Base-by-base conservation (phyloP, 2,797 vertebrate species). In the Tenualosa thibaudeaui region DNA sequence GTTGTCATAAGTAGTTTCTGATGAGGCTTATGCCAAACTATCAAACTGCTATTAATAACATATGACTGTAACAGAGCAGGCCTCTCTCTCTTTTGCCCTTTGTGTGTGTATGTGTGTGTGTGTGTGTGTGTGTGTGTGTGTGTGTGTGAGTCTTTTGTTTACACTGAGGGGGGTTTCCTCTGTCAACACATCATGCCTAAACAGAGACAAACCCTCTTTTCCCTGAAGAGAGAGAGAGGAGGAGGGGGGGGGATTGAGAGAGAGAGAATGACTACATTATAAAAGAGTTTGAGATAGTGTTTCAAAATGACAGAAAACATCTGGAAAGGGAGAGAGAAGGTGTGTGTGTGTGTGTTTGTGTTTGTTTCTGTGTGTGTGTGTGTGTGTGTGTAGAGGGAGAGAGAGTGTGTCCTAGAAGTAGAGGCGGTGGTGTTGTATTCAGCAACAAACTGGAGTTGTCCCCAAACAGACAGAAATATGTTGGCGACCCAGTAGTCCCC, bases 141-240 rank as follows among this genome's bases (percentile, higher is more conserved):
- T 81, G 37, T 81, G 43, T 46, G 40, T 46, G 19, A 43, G 49
- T 24, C 71, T 22, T 78, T 51, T 75, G 81, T 81, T 75, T 54
- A 60, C 26, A 82, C 60, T 82, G 78, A 31, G 62, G 24, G 13
- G 68, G 50, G 24, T 22, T 50, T 37, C 46, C n/a, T 81, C 53
- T 86, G 85, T 86, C 81, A 85, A 82, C 81, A 85, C n/a, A 62
- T 81, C 81, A 75, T 60, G 81, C 17, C 71, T 37, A 62, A 83
- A 43, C 62, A 31, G 24, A 49, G 58, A 82, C 43, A 54, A 82
- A 68, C 37, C 26, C 81, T 81, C 51, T 49, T 60, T 85, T 51
- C n/a, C 6, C 71, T 40, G 13, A 54, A 37, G 24, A 5, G 50
- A 40, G 6, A 37, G 17, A 81, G 56, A 19, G n/a, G n/a, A 31